These are phyloP conservation scores for Sericinus montela DNA, from an alignment of 2,888 invertebrate species.

Conservation along the genomic window DNA sequence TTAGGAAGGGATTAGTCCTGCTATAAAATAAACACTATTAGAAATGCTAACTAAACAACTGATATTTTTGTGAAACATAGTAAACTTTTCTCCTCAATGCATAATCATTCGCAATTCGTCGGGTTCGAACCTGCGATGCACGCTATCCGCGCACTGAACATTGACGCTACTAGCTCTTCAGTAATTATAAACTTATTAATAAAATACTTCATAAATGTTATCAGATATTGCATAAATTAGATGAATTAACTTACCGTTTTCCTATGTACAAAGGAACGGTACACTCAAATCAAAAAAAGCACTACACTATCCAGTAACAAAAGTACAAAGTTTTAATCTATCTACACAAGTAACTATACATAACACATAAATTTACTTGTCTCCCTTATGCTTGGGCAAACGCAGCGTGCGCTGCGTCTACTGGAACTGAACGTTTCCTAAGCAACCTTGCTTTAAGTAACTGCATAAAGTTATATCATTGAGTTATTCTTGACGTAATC, in stretches of 20 bases:
- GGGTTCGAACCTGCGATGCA: too few species aligned
- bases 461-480: conserved; percentile 25
- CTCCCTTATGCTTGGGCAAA: conserved; percentile 40
- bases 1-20: too few species aligned
- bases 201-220: too few species aligned
- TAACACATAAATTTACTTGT: conserved; percentile 50
- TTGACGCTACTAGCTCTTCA: too few species aligned
- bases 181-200: too few species aligned
- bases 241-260: conserved; percentile 31
- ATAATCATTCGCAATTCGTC: too few species aligned
- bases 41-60: too few species aligned
- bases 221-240: background rate
- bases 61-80: too few species aligned
- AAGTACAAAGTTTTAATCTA: background rate
- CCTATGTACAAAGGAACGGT: conserved; percentile 39
- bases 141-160: too few species aligned
- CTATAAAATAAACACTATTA: too few species aligned
- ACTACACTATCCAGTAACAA: conserved; percentile 36
- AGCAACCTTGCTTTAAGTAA: conserved; percentile 50
- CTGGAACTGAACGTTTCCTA: conserved; percentile 36
- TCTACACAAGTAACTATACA: conserved; percentile 45
- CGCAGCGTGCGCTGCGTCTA: conserved; percentile 47
- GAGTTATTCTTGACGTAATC: conserved; percentile 24
- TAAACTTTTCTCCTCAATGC: too few species aligned
- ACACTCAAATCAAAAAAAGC: conserved; percentile 33